Base-by-base conservation (phyloP, 53 echinoderm and acorn worm species). In the Paracentrotus lividus region DNA sequence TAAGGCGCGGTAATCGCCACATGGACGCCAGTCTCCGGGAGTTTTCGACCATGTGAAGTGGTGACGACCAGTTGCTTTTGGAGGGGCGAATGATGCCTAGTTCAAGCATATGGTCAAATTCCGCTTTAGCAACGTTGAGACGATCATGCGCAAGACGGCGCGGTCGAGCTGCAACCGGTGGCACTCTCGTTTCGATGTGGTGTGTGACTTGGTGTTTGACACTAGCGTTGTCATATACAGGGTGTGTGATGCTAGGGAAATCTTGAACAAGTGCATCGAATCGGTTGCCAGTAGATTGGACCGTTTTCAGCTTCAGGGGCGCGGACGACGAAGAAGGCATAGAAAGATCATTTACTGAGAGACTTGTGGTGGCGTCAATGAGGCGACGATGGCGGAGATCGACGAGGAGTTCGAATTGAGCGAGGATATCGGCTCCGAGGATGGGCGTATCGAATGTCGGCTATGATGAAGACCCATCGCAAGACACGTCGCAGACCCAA, bases 71-170 rank as follows among this genome's bases (percentile, higher is more conserved):
- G 44, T 42, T 57, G 69, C 94, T 94, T 31, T 45, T 20, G 0
- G 91, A 94, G 20, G 69, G 77, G 15, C 86, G 85, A 1, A 92
- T 88, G 4, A 94, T 94, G 16, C 94, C 96, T 8, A 96, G 51
- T 27, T 94, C 61, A 0, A 94, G 85, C 96, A 96, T 94, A 26
- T 94, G 96, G 1, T 94, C 89, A 44, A 96, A 96, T 32, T 96
- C 96, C 12, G 56, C 93, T 45, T 89, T 92, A 36, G 96, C 96
- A 16, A 93, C 68, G 15, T 36, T 10, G 4, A 94, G 86, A 3
- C 72, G 61, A 34, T 90, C 78, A 13, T 92, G 92, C 55, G 92
- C 91, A 5, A 95, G 43, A 15, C 95, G 92, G 0, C 94, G 94
- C 29, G 96, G 96, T 1, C 93, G 78, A 42, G 94, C 88, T 13